These are phyloP conservation scores for Stenolophus ochropezus DNA, from an alignment of 2,888 invertebrate species.

Conservation along the genomic window DNA sequence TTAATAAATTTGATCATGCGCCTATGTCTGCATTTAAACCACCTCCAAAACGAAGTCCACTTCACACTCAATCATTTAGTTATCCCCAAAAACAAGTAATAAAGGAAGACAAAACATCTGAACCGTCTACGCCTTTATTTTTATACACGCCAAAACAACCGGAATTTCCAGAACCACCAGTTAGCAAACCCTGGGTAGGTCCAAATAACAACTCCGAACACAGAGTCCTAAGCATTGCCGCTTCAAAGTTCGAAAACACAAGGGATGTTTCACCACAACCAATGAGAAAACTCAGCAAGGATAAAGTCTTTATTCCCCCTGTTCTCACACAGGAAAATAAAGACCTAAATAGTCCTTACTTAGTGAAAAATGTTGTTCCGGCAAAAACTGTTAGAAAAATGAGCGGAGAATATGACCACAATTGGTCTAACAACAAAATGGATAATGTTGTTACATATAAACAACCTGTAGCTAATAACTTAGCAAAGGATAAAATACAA, in stretches of 20 bases:
- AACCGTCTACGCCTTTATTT: conserved; percentile 66
- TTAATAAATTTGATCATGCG: conserved; percentile 86
- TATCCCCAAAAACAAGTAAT: conserved; percentile 63
- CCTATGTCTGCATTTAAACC: conserved; percentile 86
- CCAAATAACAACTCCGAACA: conserved; percentile 72
- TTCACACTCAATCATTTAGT: conserved; percentile 72
- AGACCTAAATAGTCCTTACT: conserved; percentile 68
- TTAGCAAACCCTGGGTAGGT: conserved; percentile 70
- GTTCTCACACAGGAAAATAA: conserved; percentile 61
- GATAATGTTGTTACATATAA: background rate
- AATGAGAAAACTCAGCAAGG: conserved; percentile 67
- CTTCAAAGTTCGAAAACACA: conserved; percentile 75
- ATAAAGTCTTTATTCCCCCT: conserved; percentile 66
- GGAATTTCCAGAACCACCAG: conserved; percentile 62
- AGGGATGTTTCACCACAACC: conserved; percentile 36
- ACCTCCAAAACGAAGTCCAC: conserved; percentile 72
- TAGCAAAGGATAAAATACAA: conserved; percentile 16
- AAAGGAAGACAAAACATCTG: conserved; percentile 65
- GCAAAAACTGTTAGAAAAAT: conserved; percentile 69
- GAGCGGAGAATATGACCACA: conserved; percentile 69
- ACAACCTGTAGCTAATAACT: background rate
- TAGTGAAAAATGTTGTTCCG: conserved; percentile 66
- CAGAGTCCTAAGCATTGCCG: conserved; percentile 75
- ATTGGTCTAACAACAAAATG: conserved; percentile 23
- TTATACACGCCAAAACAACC: conserved; percentile 71